phyloP scores from a whole-genome alignment of 2,888 invertebrate species.

The Epirrhoe alternata region DNA sequence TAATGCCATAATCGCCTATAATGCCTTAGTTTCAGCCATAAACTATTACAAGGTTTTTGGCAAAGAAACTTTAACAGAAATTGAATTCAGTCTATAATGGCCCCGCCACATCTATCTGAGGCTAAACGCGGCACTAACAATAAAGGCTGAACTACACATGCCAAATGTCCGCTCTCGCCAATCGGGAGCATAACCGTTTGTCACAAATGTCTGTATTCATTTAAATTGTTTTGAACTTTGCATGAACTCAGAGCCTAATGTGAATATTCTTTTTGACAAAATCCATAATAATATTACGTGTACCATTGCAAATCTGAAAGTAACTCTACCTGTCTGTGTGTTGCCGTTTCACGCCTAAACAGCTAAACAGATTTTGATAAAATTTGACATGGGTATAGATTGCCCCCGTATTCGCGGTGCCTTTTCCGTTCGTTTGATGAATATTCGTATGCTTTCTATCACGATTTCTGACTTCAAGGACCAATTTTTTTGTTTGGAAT shows the following conservation, averaged over 20 bases:
- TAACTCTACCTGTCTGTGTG: too few species aligned
- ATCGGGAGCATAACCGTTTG: constrained; percentile 28
- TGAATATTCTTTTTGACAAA: neutral
- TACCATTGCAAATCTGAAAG: too few species aligned
- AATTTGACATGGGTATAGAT: too few species aligned
- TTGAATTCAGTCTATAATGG: constrained; percentile 26
- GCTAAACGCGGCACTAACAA: constrained; percentile 32
- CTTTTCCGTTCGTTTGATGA: too few species aligned
- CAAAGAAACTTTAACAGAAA: constrained; percentile 21
- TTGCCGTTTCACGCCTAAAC: too few species aligned
- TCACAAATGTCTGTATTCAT: constrained; percentile 16
- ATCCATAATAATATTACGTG: too few species aligned
- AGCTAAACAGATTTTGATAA: too few species aligned
- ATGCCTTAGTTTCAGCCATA: neutral
- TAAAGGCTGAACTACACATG: constrained; percentile 32
- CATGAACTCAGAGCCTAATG: neutral
- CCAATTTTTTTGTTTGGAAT: too few species aligned
- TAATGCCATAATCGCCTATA: neutral
- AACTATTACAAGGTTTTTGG: neutral
- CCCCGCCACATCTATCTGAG: constrained; percentile 24
- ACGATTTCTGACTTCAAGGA: too few species aligned
- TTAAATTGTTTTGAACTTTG: constrained; percentile 11
- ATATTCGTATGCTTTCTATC: too few species aligned
- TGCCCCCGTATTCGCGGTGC: too few species aligned
- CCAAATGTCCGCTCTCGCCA: constrained; percentile 33